Conservation (phyloP, 2,113 vertebrate genomes). For the Casuarius casuarius region DNA sequence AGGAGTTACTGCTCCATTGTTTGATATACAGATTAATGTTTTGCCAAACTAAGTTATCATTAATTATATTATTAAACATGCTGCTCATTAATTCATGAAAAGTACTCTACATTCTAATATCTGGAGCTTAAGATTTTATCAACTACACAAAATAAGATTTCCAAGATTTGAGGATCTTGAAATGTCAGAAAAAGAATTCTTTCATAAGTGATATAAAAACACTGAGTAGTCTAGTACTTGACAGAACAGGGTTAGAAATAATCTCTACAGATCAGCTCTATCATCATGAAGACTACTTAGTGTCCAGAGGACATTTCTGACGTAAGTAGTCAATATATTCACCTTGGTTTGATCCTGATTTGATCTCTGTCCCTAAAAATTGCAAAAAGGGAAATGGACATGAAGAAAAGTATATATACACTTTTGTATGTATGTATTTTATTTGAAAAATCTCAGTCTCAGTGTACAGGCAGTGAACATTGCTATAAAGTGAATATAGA, state of each 20-base stretch:
- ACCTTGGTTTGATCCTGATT: background rate
- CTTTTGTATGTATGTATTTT: background rate
- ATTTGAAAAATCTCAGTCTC: background rate
- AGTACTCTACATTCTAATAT: background rate
- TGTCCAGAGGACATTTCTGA: background rate
- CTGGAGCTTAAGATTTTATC: background rate
- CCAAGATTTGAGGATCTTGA: background rate
- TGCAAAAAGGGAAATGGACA: background rate
- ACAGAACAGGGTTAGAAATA: background rate
- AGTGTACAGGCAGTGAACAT: background rate
- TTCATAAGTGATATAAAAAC: background rate
- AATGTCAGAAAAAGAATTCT: constrained; percentile 23
- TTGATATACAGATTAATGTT: constrained; percentile 25
- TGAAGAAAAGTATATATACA: background rate
- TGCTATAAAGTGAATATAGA: background rate
- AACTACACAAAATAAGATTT: background rate
- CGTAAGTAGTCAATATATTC: background rate
- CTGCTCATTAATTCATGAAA: background rate
- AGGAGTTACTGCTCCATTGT: background rate
- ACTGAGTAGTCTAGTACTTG: background rate
- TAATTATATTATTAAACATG: background rate
- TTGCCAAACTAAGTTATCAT: background rate
- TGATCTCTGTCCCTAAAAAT: background rate
- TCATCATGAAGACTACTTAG: background rate
- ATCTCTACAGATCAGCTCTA: background rate